Percentiles rank a stretch among this genome's conserved stretches.
phyloP scores from a whole-genome alignment of 2,113 vertebrate genomes.

The Ageneiosus marmoratus region DNA sequence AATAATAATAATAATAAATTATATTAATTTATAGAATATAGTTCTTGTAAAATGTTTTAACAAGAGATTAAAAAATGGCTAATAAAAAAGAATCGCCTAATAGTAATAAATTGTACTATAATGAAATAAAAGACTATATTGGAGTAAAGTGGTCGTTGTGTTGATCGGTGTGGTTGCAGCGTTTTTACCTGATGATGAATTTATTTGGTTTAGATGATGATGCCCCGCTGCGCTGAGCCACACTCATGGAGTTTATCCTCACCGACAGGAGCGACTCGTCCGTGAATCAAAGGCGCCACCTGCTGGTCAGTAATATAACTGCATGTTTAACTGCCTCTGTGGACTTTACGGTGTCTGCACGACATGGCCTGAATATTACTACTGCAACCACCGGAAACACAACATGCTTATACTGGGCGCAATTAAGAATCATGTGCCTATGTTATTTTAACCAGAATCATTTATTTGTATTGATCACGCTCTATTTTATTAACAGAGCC shows the following conservation, averaged over 20 bases:
- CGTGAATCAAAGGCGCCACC: not conserved
- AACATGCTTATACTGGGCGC: not conserved
- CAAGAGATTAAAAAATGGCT: not conserved
- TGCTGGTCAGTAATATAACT: not conserved
- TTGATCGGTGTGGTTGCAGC: not conserved
- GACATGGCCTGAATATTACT: not conserved
- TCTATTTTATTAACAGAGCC: no score
- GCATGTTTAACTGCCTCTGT: not conserved
- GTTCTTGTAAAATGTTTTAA: not conserved
- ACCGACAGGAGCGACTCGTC: not conserved
- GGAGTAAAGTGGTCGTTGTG: not conserved
- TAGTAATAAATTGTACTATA: not conserved
- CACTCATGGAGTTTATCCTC: not conserved
- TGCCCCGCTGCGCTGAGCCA: not conserved
- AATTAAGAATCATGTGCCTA: not conserved
- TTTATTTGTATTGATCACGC: not conserved
- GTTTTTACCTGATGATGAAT: no score
- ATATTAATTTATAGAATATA: not conserved
- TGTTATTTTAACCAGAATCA: not conserved
- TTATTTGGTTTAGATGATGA: not conserved
- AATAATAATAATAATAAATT: not conserved
- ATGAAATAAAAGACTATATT: not conserved
- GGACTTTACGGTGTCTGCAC: not conserved
- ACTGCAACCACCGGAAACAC: not conserved
- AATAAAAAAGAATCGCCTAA: no score